Evolutionary conservation across 2,888 invertebrate genomes (phyloP).

Genomic region (Stenichneumon culpator): DNA sequence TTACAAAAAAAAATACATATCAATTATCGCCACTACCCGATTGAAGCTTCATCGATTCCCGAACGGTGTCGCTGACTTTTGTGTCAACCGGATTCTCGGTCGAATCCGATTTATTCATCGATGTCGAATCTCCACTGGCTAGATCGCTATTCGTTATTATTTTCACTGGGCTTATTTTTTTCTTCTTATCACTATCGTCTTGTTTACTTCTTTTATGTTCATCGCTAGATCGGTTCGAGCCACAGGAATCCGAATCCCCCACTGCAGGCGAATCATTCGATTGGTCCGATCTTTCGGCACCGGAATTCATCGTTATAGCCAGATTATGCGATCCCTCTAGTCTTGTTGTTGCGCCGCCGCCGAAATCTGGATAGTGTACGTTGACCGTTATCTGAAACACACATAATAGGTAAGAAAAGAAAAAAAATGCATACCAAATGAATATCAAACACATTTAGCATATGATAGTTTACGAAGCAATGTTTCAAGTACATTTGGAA

Average conservation of each 20-base stretch:
- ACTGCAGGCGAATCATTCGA: constrained; percentile 1
- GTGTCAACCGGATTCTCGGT: neutral
- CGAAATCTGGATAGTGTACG: neutral
- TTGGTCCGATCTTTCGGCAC: neutral
- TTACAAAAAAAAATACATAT: constrained; percentile 17
- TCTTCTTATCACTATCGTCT: neutral
- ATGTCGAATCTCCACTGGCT: constrained; percentile 46
- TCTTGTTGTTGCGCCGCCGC: neutral
- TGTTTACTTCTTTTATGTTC: neutral
- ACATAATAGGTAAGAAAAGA: neutral
- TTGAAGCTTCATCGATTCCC: neutral
- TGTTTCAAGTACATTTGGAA: constrained; percentile 70
- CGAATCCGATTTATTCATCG: constrained; percentile 5
- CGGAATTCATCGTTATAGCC: neutral
- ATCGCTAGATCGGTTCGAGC: neutral
- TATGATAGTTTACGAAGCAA: neutral
- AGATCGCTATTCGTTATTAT: neutral
- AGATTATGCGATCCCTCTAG: neutral
- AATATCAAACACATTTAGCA: too few relatives aligned
- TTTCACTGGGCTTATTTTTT: neutral
- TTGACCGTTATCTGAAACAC: constrained; percentile 15
- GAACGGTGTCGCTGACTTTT: neutral
- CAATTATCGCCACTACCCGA: constrained; percentile 65
- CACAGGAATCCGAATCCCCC: neutral
- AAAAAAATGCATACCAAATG: neutral